Percentiles rank a stretch among this genome's conserved stretches.
Conservation (phyloP, 2,113 vertebrate genomes). For the Planiliza haematocheilus region DNA sequence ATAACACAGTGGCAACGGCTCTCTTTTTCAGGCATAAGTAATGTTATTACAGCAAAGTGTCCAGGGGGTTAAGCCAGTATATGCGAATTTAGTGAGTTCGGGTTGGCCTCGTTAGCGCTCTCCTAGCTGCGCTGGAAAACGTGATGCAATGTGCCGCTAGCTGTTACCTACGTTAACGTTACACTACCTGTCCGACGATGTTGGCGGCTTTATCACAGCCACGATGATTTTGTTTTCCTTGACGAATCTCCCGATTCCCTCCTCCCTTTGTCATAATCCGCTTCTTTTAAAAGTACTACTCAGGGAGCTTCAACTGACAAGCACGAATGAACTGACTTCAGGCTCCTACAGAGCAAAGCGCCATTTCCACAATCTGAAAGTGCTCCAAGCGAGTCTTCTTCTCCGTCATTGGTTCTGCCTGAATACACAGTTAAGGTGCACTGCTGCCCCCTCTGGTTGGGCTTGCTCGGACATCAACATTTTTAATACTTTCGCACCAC, state of each 20-base stretch:
- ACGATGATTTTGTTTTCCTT: conserved; percentile 43
- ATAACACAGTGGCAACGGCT: not conserved
- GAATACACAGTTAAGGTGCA: accelerated
- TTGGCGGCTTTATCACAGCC: conserved; percentile 52
- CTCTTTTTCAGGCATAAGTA: not conserved
- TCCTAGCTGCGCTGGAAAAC: conserved; percentile 44
- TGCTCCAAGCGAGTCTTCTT: conserved; percentile 46
- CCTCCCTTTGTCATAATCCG: conserved; percentile 67
- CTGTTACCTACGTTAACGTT: conserved; percentile 35
- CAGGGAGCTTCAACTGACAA: not conserved
- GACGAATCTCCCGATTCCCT: conserved; percentile 23
- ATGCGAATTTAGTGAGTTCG: not conserved
- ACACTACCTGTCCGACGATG: conserved; percentile 62
- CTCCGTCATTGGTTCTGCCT: not conserved
- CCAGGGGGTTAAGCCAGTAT: not conserved
- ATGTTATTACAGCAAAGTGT: not conserved
- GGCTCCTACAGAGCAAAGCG: conserved; percentile 48
- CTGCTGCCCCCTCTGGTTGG: conserved; percentile 42
- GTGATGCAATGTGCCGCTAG: conserved; percentile 69
- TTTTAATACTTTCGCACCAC: too few relatives aligned
- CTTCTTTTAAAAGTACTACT: conserved; percentile 5
- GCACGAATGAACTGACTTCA: conserved; percentile 32
- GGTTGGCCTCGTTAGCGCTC: not conserved
- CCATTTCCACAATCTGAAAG: conserved; percentile 61
- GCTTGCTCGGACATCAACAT: not conserved